Evolutionary conservation across 2,888 invertebrate genomes (phyloP), one percentile per base, ranked within the genome.

Genomic region (Axea sp.): DNA sequence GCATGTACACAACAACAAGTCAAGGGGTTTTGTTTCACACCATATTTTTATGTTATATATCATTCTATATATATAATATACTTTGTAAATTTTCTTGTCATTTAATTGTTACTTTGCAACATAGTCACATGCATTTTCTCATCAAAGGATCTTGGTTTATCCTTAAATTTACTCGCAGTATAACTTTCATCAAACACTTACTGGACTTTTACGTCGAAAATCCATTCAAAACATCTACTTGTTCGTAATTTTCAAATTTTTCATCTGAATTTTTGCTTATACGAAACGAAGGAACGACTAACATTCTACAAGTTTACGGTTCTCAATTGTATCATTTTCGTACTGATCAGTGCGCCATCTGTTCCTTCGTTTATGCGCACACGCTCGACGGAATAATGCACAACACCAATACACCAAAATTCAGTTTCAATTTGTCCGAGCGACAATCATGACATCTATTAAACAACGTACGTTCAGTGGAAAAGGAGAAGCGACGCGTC

Each of bases 1-100:
- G 76, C 80, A 78, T 77, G 78, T 81, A 77, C 76, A 75, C 72
- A 80, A 81, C 78, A 80, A 78, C 64, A 55, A 65, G 76, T 78
- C 74, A 76, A 77, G 53, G 67, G 55, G 33, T 57, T 67, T 65
- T 64, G n/a, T n/a, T 76, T 76, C 76, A 76, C 76, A 76, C 62
- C 72, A 67, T 73, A 73, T 65, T 68, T 69, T 73, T 74, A 47
- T 67, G 43, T 68, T 68, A 51, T 59, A 67, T 57, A 57, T 55
- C 35, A 55, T 65, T 65, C 45, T 65, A 65, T 65, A 65, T 51
- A 59, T 59, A 64, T 64, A 65, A 53, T 65, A 65, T 65, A 55
- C 55, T 65, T 67, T 67, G 47, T 57, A 65, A 67, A 22, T 19
- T 45, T 57, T 67, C 28, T 31, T 60, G 69, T 59, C 59, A 59